These are phyloP conservation scores for Mus spretus DNA, from an alignment of 2,797 vertebrate species.

Conservation along the genomic window DNA sequence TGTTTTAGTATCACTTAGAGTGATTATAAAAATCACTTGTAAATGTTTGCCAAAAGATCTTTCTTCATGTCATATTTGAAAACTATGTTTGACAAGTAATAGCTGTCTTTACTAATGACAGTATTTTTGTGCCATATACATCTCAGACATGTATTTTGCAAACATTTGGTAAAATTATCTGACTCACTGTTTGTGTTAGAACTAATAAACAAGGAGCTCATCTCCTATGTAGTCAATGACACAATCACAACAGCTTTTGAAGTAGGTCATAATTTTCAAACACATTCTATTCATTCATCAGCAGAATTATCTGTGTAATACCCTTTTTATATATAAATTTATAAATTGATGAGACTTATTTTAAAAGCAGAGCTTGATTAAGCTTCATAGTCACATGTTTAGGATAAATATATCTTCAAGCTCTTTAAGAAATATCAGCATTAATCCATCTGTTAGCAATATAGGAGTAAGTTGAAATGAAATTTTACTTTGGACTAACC, in stretches of 20 bases:
- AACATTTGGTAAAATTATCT: conserved; percentile 5
- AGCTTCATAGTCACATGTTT: neutral
- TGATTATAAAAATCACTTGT: neutral
- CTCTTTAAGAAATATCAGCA: neutral
- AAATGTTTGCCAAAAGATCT: neutral
- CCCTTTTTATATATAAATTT: neutral
- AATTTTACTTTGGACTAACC: neutral
- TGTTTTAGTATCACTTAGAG: neutral
- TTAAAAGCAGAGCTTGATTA: conserved; percentile 11
- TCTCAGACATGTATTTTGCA: neutral
- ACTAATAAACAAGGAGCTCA: neutral
- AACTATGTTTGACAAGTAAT: neutral
- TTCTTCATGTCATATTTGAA: neutral
- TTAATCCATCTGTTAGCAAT: neutral
- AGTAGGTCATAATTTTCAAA: conserved; percentile 20
- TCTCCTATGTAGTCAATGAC: neutral
- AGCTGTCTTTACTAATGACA: neutral
- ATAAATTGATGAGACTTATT: neutral
- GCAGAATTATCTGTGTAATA: neutral
- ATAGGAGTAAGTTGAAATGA: neutral
- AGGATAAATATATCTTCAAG: neutral
- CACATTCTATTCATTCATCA: neutral
- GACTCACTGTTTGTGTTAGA: neutral
- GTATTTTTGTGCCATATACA: neutral
- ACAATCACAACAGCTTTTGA: neutral